phyloP scores from a whole-genome alignment of 1,140 invertebrate genomes.

The Yoshiicerus persimilis region DNA sequence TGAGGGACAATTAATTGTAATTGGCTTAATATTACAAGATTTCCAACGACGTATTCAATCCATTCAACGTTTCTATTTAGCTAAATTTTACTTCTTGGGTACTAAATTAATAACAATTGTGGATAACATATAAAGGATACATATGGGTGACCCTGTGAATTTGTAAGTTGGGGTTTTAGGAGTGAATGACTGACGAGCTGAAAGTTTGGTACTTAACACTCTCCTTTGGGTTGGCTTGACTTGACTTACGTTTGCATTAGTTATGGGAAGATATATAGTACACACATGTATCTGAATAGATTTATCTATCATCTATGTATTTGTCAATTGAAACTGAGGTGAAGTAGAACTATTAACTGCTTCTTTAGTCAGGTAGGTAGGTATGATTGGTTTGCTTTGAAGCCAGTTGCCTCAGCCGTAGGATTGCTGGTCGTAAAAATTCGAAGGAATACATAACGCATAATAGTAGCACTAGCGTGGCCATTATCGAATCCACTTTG shows the following conservation, averaged over 20 bases:
- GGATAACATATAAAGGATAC: too few relatives aligned
- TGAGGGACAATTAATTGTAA: too few relatives aligned
- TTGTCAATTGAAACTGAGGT: not conserved
- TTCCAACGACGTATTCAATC: too few relatives aligned
- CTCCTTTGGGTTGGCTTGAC: too few relatives aligned
- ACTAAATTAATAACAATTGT: too few relatives aligned
- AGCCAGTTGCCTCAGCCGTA: not conserved
- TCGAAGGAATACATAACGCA: not conserved
- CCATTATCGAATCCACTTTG: not conserved
- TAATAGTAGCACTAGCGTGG: not conserved
- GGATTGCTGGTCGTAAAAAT: not conserved
- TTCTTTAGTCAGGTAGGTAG: not conserved
- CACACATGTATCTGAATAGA: not conserved
- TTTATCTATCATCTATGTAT: not conserved
- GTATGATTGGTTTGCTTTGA: not conserved
- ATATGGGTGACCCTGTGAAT: too few relatives aligned
- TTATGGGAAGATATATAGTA: not conserved
- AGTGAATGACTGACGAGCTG: not conserved
- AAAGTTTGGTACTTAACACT: not conserved
- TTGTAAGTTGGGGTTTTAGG: not conserved
- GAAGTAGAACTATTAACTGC: not conserved
- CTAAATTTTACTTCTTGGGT: too few relatives aligned
- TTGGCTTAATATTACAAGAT: too few relatives aligned
- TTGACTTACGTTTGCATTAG: not conserved
- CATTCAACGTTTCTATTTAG: too few relatives aligned